These are phyloP conservation scores for Apis laboriosa DNA, from an alignment of 1,140 invertebrate species.

Conservation along the genomic window DNA sequence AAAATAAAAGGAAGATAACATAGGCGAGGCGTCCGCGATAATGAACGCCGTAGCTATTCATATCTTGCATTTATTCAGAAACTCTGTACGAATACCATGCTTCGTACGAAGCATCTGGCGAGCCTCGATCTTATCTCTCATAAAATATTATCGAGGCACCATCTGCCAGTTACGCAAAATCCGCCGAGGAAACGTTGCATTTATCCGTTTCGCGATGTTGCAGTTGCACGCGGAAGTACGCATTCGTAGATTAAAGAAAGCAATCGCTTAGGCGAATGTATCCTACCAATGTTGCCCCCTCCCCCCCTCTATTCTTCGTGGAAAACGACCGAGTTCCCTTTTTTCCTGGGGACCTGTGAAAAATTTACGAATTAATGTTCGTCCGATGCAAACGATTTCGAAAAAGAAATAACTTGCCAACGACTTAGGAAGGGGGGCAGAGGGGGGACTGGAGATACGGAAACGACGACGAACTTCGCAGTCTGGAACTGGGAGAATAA, in stretches of 20 bases:
- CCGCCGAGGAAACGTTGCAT: constrained; percentile 55
- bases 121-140: constrained; percentile 56
- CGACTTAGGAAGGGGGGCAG: too few relatives aligned
- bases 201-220: constrained; percentile 49
- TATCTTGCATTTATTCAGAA: constrained; percentile 38
- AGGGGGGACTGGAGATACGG: neutral
- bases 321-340: neutral
- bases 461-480: neutral
- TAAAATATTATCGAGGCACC: constrained; percentile 62
- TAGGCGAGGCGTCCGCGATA: constrained; percentile 8
- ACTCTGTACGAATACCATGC: constrained; percentile 46
- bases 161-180: constrained; percentile 64
- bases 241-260: constrained; percentile 53
- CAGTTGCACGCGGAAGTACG: constrained; percentile 41
- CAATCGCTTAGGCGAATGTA: constrained; percentile 26
- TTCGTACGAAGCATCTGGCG: constrained; percentile 48
- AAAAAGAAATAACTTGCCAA: neutral
- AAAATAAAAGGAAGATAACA: constrained; percentile 8
- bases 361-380: constrained; percentile 43
- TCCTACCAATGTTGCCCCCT: neutral
- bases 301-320: too few relatives aligned
- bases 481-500: neutral
- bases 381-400: neutral
- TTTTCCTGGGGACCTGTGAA: constrained; percentile 6
- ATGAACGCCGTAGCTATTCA: constrained; percentile 24